Evolutionary conservation across 2,113 vertebrate species (phyloP).

Genomic region (Cnemophilus loriae): DNA sequence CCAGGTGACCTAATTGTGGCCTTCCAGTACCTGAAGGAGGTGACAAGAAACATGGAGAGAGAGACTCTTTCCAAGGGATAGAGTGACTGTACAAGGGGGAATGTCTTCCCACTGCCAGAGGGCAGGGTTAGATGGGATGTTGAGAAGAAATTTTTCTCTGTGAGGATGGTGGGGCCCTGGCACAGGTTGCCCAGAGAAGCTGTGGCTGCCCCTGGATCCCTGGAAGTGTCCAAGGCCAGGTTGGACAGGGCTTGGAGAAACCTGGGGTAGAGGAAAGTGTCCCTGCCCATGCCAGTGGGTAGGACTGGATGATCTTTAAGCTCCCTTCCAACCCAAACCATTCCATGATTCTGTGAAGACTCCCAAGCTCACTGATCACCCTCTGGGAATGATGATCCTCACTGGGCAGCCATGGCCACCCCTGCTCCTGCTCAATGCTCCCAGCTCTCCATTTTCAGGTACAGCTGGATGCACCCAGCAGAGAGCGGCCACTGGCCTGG

Average conservation of each 20-base stretch:
- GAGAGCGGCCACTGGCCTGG: background rate
- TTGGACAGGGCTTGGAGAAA: fast-evolving
- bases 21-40: background rate
- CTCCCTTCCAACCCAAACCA: too few species aligned
- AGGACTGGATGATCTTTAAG: fast-evolving
- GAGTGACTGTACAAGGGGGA: background rate
- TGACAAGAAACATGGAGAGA: fast-evolving
- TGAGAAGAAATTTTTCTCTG: fast-evolving
- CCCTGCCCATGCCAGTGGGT: background rate
- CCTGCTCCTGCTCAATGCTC: background rate
- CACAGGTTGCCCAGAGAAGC: background rate
- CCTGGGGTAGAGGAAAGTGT: fast-evolving
- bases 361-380: too few species aligned
- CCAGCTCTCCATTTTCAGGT: background rate
- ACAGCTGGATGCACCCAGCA: background rate
- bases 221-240: background rate
- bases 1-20: background rate
- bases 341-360: background rate
- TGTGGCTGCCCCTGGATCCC: background rate
- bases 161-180: fast-evolving
- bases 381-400: too few species aligned
- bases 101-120: background rate
- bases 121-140: fast-evolving
- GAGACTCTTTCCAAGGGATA: background rate
- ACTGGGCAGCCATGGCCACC: background rate